phyloP scores from a whole-genome alignment of 23 tunicate species.

The Styela plicata region DNA sequence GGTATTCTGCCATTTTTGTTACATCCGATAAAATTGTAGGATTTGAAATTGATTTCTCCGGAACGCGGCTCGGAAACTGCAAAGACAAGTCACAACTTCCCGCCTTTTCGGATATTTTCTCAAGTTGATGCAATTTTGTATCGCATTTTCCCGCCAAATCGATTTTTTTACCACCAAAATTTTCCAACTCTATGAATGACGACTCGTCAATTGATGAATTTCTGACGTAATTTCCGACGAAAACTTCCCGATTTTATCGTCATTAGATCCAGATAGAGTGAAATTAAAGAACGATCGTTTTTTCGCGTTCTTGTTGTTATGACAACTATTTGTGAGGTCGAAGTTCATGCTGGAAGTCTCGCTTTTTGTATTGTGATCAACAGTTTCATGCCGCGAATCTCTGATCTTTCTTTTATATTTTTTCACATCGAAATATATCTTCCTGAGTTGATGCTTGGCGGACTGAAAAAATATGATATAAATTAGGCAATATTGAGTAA shows the following conservation, averaged over 20 bases:
- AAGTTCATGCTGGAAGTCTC: neutral
- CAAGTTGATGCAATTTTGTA: neutral
- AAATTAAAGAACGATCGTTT: neutral
- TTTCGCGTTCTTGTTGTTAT: neutral
- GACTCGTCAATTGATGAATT: neutral
- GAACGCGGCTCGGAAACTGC: neutral
- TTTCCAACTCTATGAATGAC: neutral
- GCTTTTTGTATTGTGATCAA: neutral
- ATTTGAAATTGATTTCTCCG: neutral
- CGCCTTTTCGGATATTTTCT: neutral
- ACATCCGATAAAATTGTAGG: neutral
- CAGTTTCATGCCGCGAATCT: neutral
- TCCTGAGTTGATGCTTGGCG: conserved; percentile 66
- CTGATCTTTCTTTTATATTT: neutral
- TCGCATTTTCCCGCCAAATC: neutral
- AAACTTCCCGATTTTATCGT: conserved; percentile 7
- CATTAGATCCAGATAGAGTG: neutral
- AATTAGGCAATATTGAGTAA: too few relatives aligned
- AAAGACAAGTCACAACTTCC: neutral
- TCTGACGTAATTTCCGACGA: neutral
- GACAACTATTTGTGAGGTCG: neutral
- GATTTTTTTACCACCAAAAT: neutral
- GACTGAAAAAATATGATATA: conserved; percentile 46
- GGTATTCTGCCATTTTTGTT: neutral
- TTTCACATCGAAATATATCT: conserved; percentile 63